phyloP scores from a whole-genome alignment of 2,797 vertebrate species.

The Sebastiscus albofasciatus region DNA sequence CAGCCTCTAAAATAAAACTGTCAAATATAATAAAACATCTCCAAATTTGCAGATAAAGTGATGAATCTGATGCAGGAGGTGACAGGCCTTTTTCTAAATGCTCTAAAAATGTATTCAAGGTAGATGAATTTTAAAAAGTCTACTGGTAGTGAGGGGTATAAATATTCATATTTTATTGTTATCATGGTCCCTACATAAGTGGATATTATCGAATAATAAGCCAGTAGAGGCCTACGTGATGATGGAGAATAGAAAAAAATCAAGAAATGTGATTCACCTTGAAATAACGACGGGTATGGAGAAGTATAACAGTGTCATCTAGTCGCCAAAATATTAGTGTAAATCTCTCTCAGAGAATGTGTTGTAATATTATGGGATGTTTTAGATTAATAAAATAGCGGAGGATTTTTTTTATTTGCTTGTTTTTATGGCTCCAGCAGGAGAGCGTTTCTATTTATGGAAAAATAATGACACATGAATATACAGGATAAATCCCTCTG shows the following conservation, averaged over 20 bases:
- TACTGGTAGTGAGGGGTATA: no score
- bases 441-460: background rate
- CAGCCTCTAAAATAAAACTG: background rate
- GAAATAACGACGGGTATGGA: background rate
- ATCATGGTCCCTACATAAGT: rapidly evolving
- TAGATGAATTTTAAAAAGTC: rapidly evolving
- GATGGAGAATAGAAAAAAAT: background rate
- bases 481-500: background rate
- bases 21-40: rapidly evolving
- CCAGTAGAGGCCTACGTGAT: background rate
- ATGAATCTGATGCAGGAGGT: background rate
- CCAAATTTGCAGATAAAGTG: rapidly evolving
- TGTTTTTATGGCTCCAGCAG: background rate
- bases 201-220: background rate
- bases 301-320: background rate
- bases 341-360: background rate
- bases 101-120: background rate
- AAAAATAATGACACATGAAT: background rate
- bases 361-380: background rate
- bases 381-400: background rate
- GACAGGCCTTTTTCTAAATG: background rate
- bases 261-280: background rate
- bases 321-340: background rate
- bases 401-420: background rate
- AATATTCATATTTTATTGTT: rapidly evolving